A percentile compares a stretch with the other conserved stretches of the same genome.
phyloP scores from a whole-genome alignment of 2,888 invertebrate genomes.

The Tanytarsus gracilentus region DNA sequence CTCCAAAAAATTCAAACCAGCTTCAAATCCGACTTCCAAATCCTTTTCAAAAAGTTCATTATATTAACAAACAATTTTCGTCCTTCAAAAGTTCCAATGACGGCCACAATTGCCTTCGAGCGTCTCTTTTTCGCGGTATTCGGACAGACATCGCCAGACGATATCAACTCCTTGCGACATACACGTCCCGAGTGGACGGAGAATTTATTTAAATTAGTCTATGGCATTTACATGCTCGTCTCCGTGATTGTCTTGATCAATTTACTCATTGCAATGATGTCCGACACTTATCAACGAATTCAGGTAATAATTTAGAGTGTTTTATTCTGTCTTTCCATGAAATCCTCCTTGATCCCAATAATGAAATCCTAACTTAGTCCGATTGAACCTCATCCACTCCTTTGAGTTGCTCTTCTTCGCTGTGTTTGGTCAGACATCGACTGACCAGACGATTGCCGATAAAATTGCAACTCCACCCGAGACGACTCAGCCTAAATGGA shows the following conservation, averaged over 20 bases:
- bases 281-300: conserved; percentile 98
- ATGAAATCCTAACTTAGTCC: conserved; percentile 75
- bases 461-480: conserved; percentile 39
- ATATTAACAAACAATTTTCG: not conserved
- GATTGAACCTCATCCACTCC: conserved; percentile 82
- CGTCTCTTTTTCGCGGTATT: conserved; percentile 97
- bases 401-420: conserved; percentile 99
- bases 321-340: conserved; percentile 31
- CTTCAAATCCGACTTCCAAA: not conserved
- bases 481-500: conserved; percentile 66
- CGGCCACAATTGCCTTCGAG: conserved; percentile 88
- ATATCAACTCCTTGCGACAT: conserved; percentile 64
- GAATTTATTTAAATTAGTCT: conserved; percentile 81
- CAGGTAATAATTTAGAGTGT: conserved; percentile 64
- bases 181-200: conserved; percentile 73
- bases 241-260: conserved; percentile 97
- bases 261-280: conserved; percentile 99
- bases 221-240: conserved; percentile 96
- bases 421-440: conserved; percentile 89
- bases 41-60: not conserved
- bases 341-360: conserved; percentile 30
- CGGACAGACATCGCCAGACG: conserved; percentile 82
- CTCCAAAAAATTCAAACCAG: too few species aligned
- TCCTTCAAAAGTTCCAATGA: conserved; percentile 58
- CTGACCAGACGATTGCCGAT: conserved; percentile 66